Evolutionary conservation across 2,797 vertebrate species (phyloP), one percentile per base, ranked within the genome.

Genomic region (Acomys russatus): DNA sequence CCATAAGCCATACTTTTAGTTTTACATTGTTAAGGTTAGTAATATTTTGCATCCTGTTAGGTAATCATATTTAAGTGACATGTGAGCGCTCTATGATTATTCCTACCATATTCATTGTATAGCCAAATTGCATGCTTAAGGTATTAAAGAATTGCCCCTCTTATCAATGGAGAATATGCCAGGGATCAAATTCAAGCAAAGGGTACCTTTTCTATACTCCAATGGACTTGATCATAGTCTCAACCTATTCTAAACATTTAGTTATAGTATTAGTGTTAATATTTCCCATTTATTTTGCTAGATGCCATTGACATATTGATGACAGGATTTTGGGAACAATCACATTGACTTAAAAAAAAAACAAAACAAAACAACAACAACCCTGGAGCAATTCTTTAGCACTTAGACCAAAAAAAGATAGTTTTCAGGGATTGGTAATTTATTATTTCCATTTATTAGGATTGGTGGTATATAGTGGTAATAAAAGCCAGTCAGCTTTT

Each of bases 1-100:
- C 44, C 80, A 9, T 59, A 12, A 88, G 3, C 22, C 90, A 83
- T 66, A 84, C 25, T 30, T 88, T 92, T 95, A 73, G 87, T 92
- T 95, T 94, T 78, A 71, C 54, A 82, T 61, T 87, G 33, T 90
- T 91, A 85, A 94, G 5, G 9, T 90, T 83, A 73, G 56, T 90
- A 78, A 78, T 38, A 79, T 90, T 92, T 92, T 79, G 25, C 4
- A 70, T 79, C 51, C 28, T 84, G 22, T 76, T 94, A 70, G 1
- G 14, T 61, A 64, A n/a, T 15, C 35, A 93, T 71, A 84, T 64
- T 76, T 87, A 92, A 54, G 10, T 86, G 35, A 61, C 33, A 66
- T 66, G 23, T 70, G 18, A 68, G 77, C 82, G 33, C 56, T 85
- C 85, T 54, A 84, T 83, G 7, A 78, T 90, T 92, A 74, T 90